Evolutionary conservation across 2,797 vertebrate species (phyloP), one percentile per base, ranked within the genome.

Genomic region (Forpus xanthops): DNA sequence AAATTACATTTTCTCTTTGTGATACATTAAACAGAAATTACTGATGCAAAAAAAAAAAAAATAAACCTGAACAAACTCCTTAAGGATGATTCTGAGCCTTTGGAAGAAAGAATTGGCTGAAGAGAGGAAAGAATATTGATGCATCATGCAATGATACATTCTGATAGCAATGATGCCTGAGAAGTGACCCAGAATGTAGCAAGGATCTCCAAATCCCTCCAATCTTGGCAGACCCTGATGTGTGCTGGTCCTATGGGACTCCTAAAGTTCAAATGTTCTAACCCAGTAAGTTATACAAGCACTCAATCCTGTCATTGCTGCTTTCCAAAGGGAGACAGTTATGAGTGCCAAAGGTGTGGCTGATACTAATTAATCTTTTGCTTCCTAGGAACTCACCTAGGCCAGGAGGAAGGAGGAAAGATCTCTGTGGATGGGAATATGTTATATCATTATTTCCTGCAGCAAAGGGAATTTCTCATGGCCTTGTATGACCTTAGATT

Each of bases 291-390:
- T 41, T 39, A 17, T 1, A 21, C 8, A 55, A 65, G 5, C 31
- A 27, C 17, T 49, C 3, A 0, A 18, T 75, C 35, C 33, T 5
- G 1, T 18, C 18, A 24, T 11, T 71, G 15, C 2, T 68, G 33
- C 20, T 82, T 81, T 67, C 49, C 53, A 68, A 67, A 81, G 33
- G 17, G 8, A 86, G 35, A 19, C 1, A 12, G 10, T 8, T 10
- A 2, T 62, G 68, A 76, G 25, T 12, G 60, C 3, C 41, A 55
- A 65, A 79, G 23, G 7, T 55, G 20, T 41, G 73, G 35, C 19
- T 41, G 28, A 33, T 30, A 20, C 1, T 24, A 56, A 68, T 52
- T 62, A 27, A 30, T 42, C 5, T 3, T 50, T 41, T 65, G 19
- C 20, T 77, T 80, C 27, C 37, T 49, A 28, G 24, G 9, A 76